Percentiles rank a stretch among this genome's conserved stretches.
phyloP scores from a whole-genome alignment of 2,113 vertebrate species.

The Muntiacus reevesi region DNA sequence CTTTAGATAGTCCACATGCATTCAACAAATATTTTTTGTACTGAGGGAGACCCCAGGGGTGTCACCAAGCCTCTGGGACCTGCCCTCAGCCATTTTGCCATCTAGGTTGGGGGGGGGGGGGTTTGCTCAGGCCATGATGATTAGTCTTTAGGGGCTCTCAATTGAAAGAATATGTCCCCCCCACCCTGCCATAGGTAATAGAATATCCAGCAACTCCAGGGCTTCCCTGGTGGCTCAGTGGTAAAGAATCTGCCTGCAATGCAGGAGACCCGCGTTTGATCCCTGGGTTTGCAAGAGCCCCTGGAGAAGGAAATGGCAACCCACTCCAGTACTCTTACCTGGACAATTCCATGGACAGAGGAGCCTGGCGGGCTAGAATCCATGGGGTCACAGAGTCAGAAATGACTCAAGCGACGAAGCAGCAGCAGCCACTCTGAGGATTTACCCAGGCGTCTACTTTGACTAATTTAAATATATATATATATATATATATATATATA shows the following conservation, averaged over 20 bases:
- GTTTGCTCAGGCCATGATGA: not conserved
- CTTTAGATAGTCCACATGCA: not conserved
- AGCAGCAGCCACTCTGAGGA: not conserved
- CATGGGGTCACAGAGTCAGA: not conserved
- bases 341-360: not conserved
- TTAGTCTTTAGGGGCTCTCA: not conserved
- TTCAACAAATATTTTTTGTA: not conserved
- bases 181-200: not conserved
- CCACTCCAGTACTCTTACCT: not conserved
- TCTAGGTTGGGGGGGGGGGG: fast-evolving
- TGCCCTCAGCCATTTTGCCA: not conserved
- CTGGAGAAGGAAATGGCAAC: not conserved
- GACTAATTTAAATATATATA: not conserved
- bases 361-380: not conserved
- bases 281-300: not conserved
- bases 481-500: no score
- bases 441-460: not conserved
- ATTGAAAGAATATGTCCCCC: not conserved
- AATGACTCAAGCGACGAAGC: not conserved
- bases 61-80: no score
- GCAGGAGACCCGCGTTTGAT: not conserved
- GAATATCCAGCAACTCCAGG: not conserved
- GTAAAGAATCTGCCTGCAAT: not conserved
- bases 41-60: no score
- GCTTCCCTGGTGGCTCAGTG: not conserved